Conservation (phyloP, 2,113 vertebrate species). For the Anser brachyrhynchus region DNA sequence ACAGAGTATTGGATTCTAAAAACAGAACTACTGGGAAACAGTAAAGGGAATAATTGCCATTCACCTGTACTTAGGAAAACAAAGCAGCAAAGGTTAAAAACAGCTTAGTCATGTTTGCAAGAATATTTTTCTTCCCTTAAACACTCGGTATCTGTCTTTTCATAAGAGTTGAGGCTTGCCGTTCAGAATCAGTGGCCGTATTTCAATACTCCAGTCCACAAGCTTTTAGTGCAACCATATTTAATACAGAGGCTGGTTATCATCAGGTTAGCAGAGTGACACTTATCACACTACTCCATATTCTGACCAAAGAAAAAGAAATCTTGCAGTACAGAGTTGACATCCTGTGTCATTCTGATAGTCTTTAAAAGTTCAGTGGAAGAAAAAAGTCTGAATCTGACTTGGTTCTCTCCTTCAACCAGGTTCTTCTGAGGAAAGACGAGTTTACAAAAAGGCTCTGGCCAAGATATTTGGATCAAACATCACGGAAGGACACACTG, state of each 20-base stretch:
- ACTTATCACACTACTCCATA: background rate
- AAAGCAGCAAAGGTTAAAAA: background rate
- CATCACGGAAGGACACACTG: background rate
- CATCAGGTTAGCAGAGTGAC: background rate
- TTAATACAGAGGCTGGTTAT: background rate
- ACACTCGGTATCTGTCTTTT: background rate
- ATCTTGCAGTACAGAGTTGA: background rate
- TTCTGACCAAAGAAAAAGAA: background rate
- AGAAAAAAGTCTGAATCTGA: background rate
- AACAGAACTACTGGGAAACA: background rate
- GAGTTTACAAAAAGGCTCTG: constrained; percentile 74
- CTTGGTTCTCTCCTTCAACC: background rate
- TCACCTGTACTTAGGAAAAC: background rate
- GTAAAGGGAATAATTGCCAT: background rate
- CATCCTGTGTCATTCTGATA: background rate
- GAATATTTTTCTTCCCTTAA: background rate
- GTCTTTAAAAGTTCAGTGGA: background rate
- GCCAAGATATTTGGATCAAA: constrained; percentile 53
- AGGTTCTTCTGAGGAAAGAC: constrained; percentile 79
- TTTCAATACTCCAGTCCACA: background rate
- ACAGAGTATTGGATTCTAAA: background rate
- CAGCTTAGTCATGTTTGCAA: background rate
- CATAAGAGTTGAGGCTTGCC: background rate
- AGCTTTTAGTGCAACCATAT: background rate
- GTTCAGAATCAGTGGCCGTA: background rate